Evolutionary conservation across 2,113 vertebrate species (phyloP).

Genomic region (Morone saxatilis): DNA sequence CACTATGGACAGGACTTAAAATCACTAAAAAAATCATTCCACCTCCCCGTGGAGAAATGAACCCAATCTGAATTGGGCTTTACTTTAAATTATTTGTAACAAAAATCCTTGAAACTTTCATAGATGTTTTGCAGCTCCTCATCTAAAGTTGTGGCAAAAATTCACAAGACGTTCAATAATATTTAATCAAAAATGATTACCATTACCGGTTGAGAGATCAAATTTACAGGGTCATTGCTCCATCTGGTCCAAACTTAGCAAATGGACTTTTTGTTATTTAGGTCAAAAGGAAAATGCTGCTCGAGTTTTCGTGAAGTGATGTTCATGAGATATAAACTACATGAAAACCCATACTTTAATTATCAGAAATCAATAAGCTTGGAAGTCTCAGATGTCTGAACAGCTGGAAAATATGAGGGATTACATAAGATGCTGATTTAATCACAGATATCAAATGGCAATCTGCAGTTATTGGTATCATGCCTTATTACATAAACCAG

Average conservation of each 20-base stretch:
- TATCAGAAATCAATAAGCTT: constrained; percentile 33
- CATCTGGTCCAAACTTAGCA: background rate
- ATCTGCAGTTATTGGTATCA: constrained; percentile 44
- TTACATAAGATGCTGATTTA: constrained; percentile 65
- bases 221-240: background rate
- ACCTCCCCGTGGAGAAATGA: background rate
- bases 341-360: background rate
- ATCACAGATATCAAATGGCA: constrained; percentile 70
- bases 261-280: background rate
- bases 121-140: background rate
- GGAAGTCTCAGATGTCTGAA: constrained; percentile 40
- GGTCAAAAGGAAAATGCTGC: background rate
- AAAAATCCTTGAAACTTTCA: background rate
- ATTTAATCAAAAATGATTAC: background rate
- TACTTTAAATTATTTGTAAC: background rate
- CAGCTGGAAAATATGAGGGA: constrained; percentile 58
- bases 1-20: background rate
- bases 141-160: background rate
- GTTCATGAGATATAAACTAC: no score
- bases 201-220: background rate
- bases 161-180: background rate
- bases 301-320: background rate
- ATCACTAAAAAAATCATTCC: background rate
- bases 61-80: background rate
- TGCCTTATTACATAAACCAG: constrained; percentile 42